phyloP scores from a whole-genome alignment of 2,113 vertebrate species.

The Cynoglossus semilaevis region DNA sequence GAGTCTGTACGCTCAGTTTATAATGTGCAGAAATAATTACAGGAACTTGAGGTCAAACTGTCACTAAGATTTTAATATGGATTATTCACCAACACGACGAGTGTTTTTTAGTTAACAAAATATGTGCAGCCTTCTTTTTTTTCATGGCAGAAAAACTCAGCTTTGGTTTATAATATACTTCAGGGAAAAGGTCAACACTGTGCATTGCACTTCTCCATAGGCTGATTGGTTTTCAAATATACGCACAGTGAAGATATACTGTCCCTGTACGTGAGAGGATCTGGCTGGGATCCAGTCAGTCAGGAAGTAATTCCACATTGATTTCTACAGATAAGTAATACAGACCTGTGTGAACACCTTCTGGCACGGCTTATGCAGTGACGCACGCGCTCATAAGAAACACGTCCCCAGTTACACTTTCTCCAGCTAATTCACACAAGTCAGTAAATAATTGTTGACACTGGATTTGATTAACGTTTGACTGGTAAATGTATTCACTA shows the following conservation, averaged over 20 bases:
- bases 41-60: not conserved
- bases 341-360: slow-evolving; percentile 15
- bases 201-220: slow-evolving; percentile 22
- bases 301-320: slow-evolving; percentile 29
- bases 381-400: slow-evolving; percentile 24
- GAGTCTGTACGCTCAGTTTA: not conserved
- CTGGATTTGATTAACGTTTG: slow-evolving; percentile 8
- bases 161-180: slow-evolving; percentile 32
- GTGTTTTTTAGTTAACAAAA: not conserved
- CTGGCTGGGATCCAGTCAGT: slow-evolving; percentile 33
- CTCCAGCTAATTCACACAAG: slow-evolving; percentile 2
- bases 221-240: slow-evolving; percentile 25
- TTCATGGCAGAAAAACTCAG: no score
- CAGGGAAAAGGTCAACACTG: slow-evolving; percentile 29
- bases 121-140: no score
- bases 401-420: slow-evolving; percentile 20
- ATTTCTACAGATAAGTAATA: slow-evolving; percentile 28
- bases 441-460: slow-evolving; percentile 12
- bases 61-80: no score
- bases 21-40: no score
- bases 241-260: slow-evolving; percentile 26
- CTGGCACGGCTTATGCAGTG: slow-evolving; percentile 6
- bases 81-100: no score
- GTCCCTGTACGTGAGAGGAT: slow-evolving; percentile 25
- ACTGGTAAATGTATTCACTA: slow-evolving; percentile 3